Evolutionary conservation across 2,888 invertebrate species (phyloP).

Genomic region (Caradrina kadenii): DNA sequence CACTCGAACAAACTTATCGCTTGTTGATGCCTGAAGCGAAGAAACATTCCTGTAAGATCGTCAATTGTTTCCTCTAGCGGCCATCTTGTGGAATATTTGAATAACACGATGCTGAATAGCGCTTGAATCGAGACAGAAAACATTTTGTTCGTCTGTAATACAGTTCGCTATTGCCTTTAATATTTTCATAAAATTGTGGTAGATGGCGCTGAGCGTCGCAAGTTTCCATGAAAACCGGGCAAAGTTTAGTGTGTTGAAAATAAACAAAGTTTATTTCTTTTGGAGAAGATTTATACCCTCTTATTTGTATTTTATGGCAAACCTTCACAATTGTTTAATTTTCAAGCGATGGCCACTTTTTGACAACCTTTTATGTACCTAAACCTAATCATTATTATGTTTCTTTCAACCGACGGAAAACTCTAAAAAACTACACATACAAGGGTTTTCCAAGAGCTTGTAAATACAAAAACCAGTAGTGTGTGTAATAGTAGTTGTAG

Average conservation of each 20-base stretch:
- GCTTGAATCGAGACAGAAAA: conserved; percentile 7
- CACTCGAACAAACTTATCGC: conserved; percentile 24
- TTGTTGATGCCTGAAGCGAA: conserved; percentile 24
- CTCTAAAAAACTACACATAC: background rate
- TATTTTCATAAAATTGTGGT: background rate
- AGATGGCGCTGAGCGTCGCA: conserved; percentile 52
- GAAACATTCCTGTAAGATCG: conserved; percentile 1
- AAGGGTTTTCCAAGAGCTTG: background rate
- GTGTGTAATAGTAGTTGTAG: conserved; percentile 58
- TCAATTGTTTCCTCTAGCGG: background rate
- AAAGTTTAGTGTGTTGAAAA: conserved; percentile 3
- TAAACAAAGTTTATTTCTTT: conserved; percentile 3
- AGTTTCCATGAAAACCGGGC: conserved; percentile 11
- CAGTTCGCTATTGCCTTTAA: background rate
- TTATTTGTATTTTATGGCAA: conserved; percentile 1
- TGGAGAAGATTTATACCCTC: background rate
- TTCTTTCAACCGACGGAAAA: background rate
- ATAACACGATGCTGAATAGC: background rate
- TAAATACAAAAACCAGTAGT: conserved; percentile 23
- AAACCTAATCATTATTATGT: too few relatives aligned
- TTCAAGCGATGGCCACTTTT: background rate
- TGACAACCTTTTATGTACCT: background rate
- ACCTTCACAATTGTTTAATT: background rate
- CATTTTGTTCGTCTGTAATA: background rate
- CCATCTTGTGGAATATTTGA: conserved; percentile 44